Percentiles rank a stretch among this genome's conserved stretches.
These are phyloP conservation scores for Trissolcus brochymenae DNA, from an alignment of 2,888 invertebrate genomes.

Conservation along the genomic window DNA sequence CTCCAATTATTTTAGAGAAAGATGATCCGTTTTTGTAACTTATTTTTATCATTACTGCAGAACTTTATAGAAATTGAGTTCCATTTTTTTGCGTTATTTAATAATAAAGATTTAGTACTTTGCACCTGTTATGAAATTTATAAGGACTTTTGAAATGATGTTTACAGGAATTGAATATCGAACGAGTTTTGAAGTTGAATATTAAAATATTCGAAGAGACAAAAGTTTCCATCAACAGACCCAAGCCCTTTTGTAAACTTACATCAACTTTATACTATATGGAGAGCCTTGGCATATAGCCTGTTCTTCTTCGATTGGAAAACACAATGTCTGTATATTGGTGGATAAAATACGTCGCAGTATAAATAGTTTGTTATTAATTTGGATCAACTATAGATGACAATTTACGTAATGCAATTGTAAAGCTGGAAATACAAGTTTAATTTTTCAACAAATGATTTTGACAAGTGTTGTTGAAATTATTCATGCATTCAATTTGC, in stretches of 20 bases:
- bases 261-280: slow-evolving; percentile 30
- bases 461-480: slow-evolving; percentile 10
- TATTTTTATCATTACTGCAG: too few relatives aligned
- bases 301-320: slow-evolving; percentile 50
- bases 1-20: too few relatives aligned
- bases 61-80: too few relatives aligned
- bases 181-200: slow-evolving; percentile 16
- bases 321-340: slow-evolving; percentile 14
- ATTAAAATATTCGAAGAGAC: slow-evolving; percentile 22
- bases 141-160: slow-evolving; percentile 12
- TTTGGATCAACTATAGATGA: slow-evolving; percentile 13
- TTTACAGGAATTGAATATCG: slow-evolving; percentile 16
- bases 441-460: not conserved
- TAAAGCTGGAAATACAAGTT: not conserved
- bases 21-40: too few relatives aligned
- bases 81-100: not conserved
- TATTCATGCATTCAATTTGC: slow-evolving; percentile 19
- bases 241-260: slow-evolving; percentile 27
- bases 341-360: slow-evolving; percentile 18
- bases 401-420: not conserved
- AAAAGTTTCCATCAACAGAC: slow-evolving; percentile 23
- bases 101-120: not conserved
- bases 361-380: slow-evolving; percentile 17
- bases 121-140: not conserved
- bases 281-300: slow-evolving; percentile 46